These are phyloP conservation scores for Phocoena sinus DNA, from an alignment of 2,113 vertebrate species.

Conservation along the genomic window DNA sequence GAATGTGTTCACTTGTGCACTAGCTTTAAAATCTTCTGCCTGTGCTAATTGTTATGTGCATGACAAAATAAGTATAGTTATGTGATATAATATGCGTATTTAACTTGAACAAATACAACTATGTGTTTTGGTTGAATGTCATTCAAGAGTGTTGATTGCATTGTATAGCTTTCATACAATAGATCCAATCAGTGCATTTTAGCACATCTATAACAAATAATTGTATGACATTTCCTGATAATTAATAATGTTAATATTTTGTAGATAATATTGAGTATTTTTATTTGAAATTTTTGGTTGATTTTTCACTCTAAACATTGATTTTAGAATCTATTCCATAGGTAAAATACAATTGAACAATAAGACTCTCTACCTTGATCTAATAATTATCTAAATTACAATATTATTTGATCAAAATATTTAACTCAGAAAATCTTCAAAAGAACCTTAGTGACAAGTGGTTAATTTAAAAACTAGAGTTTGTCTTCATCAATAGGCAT, in stretches of 20 bases:
- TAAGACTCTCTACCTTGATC: neutral
- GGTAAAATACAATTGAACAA: neutral
- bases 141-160: neutral
- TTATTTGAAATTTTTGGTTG: neutral
- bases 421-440: neutral
- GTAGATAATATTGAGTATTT: neutral
- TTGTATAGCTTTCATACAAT: neutral
- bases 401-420: neutral
- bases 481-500: neutral
- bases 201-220: neutral
- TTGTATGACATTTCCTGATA: neutral
- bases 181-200: neutral
- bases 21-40: neutral
- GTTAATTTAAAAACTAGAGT: neutral
- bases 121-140: neutral
- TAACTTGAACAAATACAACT: neutral
- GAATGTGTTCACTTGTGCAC: neutral
- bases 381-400: neutral
- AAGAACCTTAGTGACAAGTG: neutral
- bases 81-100: neutral
- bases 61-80: neutral
- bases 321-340: neutral
- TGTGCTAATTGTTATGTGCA: neutral
- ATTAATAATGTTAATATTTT: neutral
- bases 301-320: neutral